These are phyloP conservation scores for Hyalella azteca DNA, from an alignment of 2,888 invertebrate genomes.

Conservation along the genomic window DNA sequence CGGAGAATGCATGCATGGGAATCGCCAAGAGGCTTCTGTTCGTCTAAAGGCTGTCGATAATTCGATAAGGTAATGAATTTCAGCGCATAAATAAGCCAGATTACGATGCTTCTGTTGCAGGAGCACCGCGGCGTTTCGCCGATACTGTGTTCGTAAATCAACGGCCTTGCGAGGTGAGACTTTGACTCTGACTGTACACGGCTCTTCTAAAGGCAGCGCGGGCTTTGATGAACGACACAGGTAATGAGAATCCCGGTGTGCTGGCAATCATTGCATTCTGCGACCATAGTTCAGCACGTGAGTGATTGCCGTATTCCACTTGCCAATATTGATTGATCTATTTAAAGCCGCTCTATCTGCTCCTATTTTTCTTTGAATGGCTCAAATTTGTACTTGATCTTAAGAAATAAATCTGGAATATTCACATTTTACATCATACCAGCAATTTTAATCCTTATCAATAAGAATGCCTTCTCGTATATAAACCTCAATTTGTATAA, in stretches of 20 bases:
- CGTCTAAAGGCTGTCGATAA: constrained; percentile 18
- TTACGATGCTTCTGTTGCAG: constrained; percentile 1
- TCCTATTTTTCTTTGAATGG: too few relatives aligned
- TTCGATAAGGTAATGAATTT: constrained; percentile 30
- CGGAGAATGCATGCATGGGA: background rate
- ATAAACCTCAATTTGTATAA: too few relatives aligned
- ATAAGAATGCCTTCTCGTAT: too few relatives aligned
- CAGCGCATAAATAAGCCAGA: constrained; percentile 13
- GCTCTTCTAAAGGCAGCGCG: background rate
- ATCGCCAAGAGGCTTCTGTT: background rate
- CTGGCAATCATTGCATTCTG: background rate
- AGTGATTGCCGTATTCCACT: background rate
- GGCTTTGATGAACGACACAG: background rate
- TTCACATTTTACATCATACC: too few relatives aligned
- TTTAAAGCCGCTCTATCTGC: too few relatives aligned
- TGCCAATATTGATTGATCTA: too few relatives aligned
- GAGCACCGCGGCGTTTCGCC: background rate
- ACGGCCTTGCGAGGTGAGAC: background rate
- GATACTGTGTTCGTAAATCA: constrained; percentile 10
- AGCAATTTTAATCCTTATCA: too few relatives aligned
- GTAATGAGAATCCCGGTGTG: background rate
- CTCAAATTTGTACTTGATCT: too few relatives aligned
- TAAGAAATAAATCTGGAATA: too few relatives aligned
- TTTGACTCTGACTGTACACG: constrained; percentile 2
- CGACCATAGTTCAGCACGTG: background rate